phyloP scores from a whole-genome alignment of 23 tunicate genomes.

The Styela plicata region DNA sequence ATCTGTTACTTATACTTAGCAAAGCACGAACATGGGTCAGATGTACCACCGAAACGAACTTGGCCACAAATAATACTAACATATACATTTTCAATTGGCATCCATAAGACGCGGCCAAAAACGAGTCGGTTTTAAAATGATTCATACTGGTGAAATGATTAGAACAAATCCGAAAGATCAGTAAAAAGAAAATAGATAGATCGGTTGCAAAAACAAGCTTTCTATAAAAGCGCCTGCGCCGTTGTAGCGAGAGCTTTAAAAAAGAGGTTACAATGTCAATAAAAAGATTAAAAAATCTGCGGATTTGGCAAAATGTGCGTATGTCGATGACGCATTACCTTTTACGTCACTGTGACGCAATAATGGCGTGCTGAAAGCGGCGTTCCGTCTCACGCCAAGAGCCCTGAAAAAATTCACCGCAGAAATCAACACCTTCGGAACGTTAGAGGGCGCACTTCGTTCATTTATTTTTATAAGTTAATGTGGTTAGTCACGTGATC shows the following conservation, averaged over 20 bases:
- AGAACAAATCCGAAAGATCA: too few species aligned
- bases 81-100: too few species aligned
- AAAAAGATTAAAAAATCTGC: background rate
- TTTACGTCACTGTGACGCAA: background rate
- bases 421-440: background rate
- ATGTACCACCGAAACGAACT: too few species aligned
- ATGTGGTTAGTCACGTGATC: background rate
- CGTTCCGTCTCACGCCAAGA: background rate
- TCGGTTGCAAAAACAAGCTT: too few species aligned
- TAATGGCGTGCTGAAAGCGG: background rate
- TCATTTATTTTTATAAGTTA: too few species aligned
- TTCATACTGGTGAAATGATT: too few species aligned
- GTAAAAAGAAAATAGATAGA: too few species aligned
- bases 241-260: background rate
- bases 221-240: conserved; percentile 26
- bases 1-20: too few species aligned
- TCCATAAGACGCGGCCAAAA: too few species aligned
- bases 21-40: too few species aligned
- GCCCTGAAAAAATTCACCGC: background rate
- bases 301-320: background rate
- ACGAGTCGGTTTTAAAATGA: too few species aligned
- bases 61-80: too few species aligned
- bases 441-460: background rate
- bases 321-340: background rate
- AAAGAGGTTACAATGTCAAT: background rate